Conservation (phyloP, 2,113 vertebrate genomes). For the Romanogobio albipinnatus region DNA sequence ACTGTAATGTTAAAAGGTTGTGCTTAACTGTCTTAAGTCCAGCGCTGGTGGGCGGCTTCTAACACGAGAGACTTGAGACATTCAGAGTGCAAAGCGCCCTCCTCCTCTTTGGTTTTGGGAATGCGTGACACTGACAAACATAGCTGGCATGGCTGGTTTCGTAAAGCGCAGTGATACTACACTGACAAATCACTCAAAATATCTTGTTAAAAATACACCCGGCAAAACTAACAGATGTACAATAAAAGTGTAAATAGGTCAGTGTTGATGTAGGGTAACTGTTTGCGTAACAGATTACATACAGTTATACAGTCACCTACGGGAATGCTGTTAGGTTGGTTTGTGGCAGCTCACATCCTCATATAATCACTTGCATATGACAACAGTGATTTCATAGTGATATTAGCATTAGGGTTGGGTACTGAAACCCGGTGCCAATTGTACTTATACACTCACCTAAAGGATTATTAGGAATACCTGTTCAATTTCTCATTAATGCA, state of each 20-base stretch:
- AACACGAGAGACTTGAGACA: constrained; percentile 33
- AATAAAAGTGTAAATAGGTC: constrained; percentile 38
- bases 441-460: too few relatives aligned
- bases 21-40: constrained; percentile 52
- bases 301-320: constrained; percentile 17
- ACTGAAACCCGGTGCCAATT: too few relatives aligned
- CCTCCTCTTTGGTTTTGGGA: constrained; percentile 19
- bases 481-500: too few relatives aligned
- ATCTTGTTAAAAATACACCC: constrained; percentile 6
- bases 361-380: constrained; percentile 13
- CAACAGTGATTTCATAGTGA: background rate
- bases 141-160: background rate
- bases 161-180: background rate
- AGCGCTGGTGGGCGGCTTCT: constrained; percentile 50
- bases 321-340: background rate
- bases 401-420: background rate
- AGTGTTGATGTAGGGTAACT: background rate
- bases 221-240: constrained; percentile 40
- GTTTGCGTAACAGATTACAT: constrained; percentile 30
- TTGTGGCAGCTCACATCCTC: background rate
- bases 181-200: constrained; percentile 21
- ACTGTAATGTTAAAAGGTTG: constrained; percentile 58
- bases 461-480: too few relatives aligned
- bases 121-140: background rate
- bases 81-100: background rate